A percentile compares a stretch with the other conserved stretches of the same genome.
These are phyloP conservation scores for Leptodactylus fallax DNA, from an alignment of 2,797 vertebrate species.

Conservation along the genomic window DNA sequence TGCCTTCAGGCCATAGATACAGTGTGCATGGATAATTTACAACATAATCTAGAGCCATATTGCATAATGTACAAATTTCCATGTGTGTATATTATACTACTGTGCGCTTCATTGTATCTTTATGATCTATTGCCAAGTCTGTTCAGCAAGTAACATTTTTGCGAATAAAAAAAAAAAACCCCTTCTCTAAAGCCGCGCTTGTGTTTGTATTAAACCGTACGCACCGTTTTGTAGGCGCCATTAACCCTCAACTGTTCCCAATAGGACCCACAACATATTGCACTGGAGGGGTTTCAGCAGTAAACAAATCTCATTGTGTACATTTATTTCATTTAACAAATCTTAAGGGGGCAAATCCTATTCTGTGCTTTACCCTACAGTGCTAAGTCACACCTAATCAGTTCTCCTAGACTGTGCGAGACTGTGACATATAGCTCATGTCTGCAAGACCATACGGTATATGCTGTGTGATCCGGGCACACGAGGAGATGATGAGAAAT, in stretches of 20 bases:
- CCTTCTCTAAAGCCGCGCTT: conserved; percentile 2
- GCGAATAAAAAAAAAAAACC: neutral
- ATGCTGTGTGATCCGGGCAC: conserved; percentile 50
- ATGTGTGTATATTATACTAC: neutral
- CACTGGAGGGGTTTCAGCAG: conserved; percentile 35
- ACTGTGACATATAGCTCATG: conserved; percentile 34
- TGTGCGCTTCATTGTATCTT: neutral
- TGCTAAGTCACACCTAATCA: conserved; percentile 46
- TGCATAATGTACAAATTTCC: neutral
- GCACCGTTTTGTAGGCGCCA: conserved; percentile 33
- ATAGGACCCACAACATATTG: conserved; percentile 46
- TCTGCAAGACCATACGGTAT: conserved; percentile 50
- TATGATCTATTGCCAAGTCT: neutral
- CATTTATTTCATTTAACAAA: conserved; percentile 50
- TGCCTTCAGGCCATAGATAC: neutral
- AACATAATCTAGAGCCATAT: neutral
- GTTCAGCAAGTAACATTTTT: neutral
- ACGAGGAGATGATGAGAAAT: conserved; percentile 56
- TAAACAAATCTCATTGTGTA: conserved; percentile 52
- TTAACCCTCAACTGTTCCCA: conserved; percentile 57
- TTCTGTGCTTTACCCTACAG: conserved; percentile 37
- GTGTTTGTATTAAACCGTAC: conserved; percentile 34
- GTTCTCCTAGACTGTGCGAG: conserved; percentile 45
- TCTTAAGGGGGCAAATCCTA: conserved; percentile 23
- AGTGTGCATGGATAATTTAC: neutral